phyloP scores from a whole-genome alignment of 2,888 invertebrate species.

The Phyllotreta cruciferae region DNA sequence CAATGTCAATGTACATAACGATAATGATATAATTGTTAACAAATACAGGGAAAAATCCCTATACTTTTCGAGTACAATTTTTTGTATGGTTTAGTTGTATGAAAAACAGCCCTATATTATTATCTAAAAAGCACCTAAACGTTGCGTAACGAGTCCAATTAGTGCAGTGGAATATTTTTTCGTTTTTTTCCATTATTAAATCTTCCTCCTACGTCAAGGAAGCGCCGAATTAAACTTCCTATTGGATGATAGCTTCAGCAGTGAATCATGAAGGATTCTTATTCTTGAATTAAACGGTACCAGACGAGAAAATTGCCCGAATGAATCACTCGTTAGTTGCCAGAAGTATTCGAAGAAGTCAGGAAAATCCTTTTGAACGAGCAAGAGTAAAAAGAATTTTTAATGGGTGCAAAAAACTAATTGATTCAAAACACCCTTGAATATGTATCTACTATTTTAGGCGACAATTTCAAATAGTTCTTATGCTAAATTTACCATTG shows the following conservation, averaged over 20 bases:
- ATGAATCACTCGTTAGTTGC: slow-evolving; percentile 12
- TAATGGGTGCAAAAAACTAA: no score
- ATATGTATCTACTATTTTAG: neutral
- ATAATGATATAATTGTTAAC: no score
- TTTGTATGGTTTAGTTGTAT: no score
- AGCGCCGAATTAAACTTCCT: slow-evolving; percentile 38
- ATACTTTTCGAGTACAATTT: no score
- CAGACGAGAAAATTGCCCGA: slow-evolving; percentile 15
- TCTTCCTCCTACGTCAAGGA: slow-evolving; percentile 39
- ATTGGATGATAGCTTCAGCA: slow-evolving; percentile 29
- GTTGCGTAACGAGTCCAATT: neutral
- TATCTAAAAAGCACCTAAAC: neutral
- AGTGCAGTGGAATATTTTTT: neutral
- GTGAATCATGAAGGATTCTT: slow-evolving; percentile 28
- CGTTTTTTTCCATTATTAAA: slow-evolving; percentile 6
- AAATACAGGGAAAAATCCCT: no score
- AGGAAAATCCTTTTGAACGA: neutral
- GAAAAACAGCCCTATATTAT: neutral
- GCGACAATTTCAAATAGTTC: neutral
- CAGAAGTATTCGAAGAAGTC: neutral
- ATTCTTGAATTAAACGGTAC: slow-evolving; percentile 16
- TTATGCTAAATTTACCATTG: no score
- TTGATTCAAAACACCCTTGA: neutral
- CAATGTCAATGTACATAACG: no score
- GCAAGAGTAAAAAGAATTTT: no score